phyloP scores from a whole-genome alignment of 2,113 vertebrate genomes.

The Turdus rufiventris region DNA sequence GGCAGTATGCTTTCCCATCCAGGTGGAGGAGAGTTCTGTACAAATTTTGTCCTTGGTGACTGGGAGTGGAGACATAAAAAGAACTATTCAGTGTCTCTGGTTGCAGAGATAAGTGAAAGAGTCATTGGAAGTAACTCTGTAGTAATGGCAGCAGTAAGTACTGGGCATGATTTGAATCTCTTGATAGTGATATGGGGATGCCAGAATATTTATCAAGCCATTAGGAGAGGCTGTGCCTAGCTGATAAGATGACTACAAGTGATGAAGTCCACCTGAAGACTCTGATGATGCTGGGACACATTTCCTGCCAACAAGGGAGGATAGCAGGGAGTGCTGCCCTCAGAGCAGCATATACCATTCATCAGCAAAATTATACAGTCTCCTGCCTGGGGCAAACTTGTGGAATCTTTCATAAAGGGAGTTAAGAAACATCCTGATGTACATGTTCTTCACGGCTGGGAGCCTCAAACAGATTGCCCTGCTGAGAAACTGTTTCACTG shows the following conservation, averaged over 20 bases:
- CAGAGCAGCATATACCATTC: neutral
- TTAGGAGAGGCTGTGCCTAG: conserved; percentile 71
- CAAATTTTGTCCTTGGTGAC: conserved; percentile 60
- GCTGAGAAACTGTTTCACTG: neutral
- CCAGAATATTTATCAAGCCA: conserved; percentile 76
- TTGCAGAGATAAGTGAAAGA: conserved; percentile 76
- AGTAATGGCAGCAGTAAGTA: conserved; percentile 70
- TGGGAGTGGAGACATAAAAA: conserved; percentile 69
- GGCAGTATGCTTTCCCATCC: neutral
- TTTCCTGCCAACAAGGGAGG: conserved; percentile 45
- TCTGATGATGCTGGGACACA: conserved; percentile 53
- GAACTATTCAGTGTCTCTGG: conserved; percentile 62
- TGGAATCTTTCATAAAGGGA: conserved; percentile 47
- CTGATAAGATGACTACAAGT: conserved; percentile 76
- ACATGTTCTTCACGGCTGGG: neutral
- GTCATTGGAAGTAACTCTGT: conserved; percentile 63
- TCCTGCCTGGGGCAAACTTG: conserved; percentile 29
- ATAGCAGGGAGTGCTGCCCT: conserved; percentile 35
- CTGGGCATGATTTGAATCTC: conserved; percentile 75
- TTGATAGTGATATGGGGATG: conserved; percentile 64
- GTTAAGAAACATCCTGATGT: neutral
- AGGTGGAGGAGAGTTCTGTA: conserved; percentile 44
- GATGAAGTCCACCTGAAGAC: conserved; percentile 72
- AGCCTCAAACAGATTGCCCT: neutral
- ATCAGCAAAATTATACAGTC: conserved; percentile 61